Conservation (phyloP, 1,140 invertebrate species). For the Ptiloglossa arizonensis region DNA sequence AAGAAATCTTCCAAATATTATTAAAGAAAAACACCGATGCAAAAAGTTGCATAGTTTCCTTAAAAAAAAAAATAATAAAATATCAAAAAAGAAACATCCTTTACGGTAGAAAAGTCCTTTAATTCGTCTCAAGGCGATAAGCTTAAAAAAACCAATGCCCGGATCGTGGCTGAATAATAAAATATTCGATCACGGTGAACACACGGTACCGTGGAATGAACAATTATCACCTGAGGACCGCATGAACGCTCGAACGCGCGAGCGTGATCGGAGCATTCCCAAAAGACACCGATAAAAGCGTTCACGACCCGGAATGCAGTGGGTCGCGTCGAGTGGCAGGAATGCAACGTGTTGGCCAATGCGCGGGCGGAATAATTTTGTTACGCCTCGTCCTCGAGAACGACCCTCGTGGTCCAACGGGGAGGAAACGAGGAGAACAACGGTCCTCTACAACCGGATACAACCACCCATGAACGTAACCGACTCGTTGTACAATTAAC, state of each 20-base stretch:
- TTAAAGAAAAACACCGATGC: too few species aligned
- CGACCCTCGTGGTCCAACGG: not conserved
- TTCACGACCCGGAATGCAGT: not conserved
- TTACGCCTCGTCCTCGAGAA: constrained; percentile 3
- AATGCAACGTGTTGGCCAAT: not conserved
- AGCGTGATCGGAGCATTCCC: not conserved
- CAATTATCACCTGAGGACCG: not conserved
- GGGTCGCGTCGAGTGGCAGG: not conserved
- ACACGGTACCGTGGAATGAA: too few species aligned
- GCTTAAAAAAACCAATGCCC: too few species aligned
- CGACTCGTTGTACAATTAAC: constrained; percentile 3
- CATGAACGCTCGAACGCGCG: not conserved
- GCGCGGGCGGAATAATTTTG: not conserved
- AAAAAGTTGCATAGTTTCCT: too few species aligned
- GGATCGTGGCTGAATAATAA: too few species aligned
- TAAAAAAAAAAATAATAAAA: too few species aligned
- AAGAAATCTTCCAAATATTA: too few species aligned
- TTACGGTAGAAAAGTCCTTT: too few species aligned
- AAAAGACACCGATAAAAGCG: constrained; percentile 4
- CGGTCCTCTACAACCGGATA: not conserved
- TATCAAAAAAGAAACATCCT: too few species aligned
- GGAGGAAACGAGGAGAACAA: constrained; percentile 19
- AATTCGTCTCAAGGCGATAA: too few species aligned
- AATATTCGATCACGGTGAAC: too few species aligned
- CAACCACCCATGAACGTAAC: not conserved